Evolutionary conservation across 2,797 vertebrate species (phyloP), one percentile per base, ranked within the genome.

Genomic region (Limnodromus scolopaceus): DNA sequence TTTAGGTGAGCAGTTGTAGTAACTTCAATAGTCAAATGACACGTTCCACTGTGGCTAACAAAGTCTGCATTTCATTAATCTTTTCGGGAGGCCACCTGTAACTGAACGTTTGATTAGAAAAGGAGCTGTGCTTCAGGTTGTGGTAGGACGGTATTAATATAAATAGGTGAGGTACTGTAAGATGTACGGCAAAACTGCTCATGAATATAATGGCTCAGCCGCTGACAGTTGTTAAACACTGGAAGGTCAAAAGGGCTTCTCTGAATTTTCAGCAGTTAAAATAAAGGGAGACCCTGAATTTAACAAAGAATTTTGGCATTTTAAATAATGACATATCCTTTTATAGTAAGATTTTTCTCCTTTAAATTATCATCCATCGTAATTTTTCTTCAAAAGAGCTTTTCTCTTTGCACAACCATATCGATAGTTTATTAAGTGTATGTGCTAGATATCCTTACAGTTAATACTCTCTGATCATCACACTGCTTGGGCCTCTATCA

Each of bases 51-150:
- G 75, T 30, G 32, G 85, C 84, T 94, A 96, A 84, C 87, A 72
- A 93, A 61, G 55, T 82, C 58, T 75, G 84, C 46, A 85, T 95
- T 91, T 89, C 70, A 83, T 94, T 95, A 92, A 84, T 90, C 91
- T 95, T 93, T 80, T 94, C 11, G 2, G 48, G 28, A 80, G 77
- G 82, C 60, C 84, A 74, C 58, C 34, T 64, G 4, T 43, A 84
- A 51, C 25, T 55, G 74, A 90, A 86, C 54, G 79, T 72, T 70
- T 93, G 57, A 93, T 54, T 74, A 81, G 74, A 77, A 78, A 78
- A 89, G 71, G 51, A 92, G 87, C 48, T 77, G 55, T 7, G 28
- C 74, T 79, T 76, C 72, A 71, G 48, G 48, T n/a, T 80, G 71
- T 55, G 51, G 76, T 55, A 74, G 15, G 23, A 74, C 68, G 38